Evolutionary conservation across 2,113 vertebrate species (phyloP).

Genomic region (Isurus oxyrinchus): DNA sequence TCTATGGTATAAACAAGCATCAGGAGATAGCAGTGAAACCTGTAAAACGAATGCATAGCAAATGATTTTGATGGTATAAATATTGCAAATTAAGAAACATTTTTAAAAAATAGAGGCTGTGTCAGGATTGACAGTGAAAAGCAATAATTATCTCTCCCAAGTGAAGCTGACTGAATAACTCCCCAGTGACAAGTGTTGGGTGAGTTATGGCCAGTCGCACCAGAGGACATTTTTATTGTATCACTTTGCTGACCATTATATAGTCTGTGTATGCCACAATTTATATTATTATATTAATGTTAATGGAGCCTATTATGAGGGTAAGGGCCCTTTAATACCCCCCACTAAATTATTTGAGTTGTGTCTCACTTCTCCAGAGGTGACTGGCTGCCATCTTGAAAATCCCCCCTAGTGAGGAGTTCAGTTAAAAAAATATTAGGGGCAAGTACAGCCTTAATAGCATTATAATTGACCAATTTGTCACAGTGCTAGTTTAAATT

Average conservation of each 20-base stretch:
- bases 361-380: conserved; percentile 2
- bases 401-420: conserved; percentile 6
- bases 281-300: neutral
- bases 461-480: conserved; percentile 31
- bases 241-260: neutral
- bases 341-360: conserved; percentile 5
- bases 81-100: neutral
- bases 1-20: neutral
- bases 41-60: neutral
- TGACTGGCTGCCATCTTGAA: conserved; percentile 35
- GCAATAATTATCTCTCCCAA: neutral
- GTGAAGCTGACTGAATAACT: neutral
- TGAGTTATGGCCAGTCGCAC: conserved; percentile 9
- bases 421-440: neutral
- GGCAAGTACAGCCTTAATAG: conserved; percentile 20
- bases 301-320: conserved; percentile 7
- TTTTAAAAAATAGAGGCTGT: neutral
- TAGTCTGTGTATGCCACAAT: neutral
- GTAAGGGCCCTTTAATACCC: neutral
- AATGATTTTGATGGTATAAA: neutral
- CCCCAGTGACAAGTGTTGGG: neutral
- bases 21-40: neutral
- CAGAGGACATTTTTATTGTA: neutral
- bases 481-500: conserved; percentile 31
- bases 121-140: neutral